phyloP scores from a whole-genome alignment of 2,888 invertebrate species.

The Octonoba sinensis region DNA sequence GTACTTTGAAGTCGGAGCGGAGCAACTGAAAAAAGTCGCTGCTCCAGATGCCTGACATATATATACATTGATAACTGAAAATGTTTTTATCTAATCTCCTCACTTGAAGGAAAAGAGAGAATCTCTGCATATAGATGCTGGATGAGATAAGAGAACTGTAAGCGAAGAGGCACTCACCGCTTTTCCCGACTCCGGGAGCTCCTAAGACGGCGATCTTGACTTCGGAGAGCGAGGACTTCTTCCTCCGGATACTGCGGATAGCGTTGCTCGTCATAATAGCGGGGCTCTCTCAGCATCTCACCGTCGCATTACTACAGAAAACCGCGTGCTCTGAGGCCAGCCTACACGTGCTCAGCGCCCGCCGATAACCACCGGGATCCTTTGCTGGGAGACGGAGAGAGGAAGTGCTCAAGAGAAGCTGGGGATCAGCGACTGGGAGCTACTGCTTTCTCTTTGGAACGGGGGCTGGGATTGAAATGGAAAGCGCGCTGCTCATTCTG shows the following conservation, averaged over 20 bases:
- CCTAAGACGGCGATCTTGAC: conserved; percentile 92
- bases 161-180: conserved; percentile 77
- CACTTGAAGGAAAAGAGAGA: too few species aligned
- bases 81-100: too few species aligned
- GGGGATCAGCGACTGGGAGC: not conserved
- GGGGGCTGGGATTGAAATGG: not conserved
- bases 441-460: too few species aligned
- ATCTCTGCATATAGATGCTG: too few species aligned
- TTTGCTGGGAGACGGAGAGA: not conserved
- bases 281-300: not conserved
- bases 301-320: not conserved
- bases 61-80: too few species aligned
- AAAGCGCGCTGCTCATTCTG: conserved; percentile 10
- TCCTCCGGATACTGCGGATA: conserved; percentile 85
- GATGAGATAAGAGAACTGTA: too few species aligned
- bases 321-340: not conserved
- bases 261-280: conserved; percentile 75
- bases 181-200: conserved; percentile 91
- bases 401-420: not conserved
- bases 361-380: not conserved
- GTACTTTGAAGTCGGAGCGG: too few species aligned
- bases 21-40: too few species aligned
- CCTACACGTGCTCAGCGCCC: not conserved
- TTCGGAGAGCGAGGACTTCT: conserved; percentile 89
- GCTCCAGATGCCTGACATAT: too few species aligned